Base-by-base conservation (phyloP, 2,113 vertebrate species). In the Tachysurus vachellii region DNA sequence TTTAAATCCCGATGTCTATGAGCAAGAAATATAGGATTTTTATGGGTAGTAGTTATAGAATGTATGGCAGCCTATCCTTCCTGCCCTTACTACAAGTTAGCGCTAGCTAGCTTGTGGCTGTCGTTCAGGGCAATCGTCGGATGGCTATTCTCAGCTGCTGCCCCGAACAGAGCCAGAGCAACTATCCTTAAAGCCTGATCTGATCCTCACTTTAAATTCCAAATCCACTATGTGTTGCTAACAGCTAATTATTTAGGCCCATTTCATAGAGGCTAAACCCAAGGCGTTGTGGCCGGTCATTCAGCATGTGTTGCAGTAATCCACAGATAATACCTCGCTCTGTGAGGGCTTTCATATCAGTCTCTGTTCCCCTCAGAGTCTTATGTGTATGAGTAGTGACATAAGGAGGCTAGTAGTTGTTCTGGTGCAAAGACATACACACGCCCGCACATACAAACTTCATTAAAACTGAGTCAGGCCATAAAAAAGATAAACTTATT, bases 401-500 rank as follows among this genome's bases (percentile, higher is more conserved):
- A 26, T 85, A 83, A 66, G 50, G 56, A 76, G 53, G 64, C 47
- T 53, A 84, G 75, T 70, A 5, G 12, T 83, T 50, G 59, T 70
- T 86, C 71, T 73, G 66, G 54, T n/a, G 12, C 68, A 9, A 54
- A n/a, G 54, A 23, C 26, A 82, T 50, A 77, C n/a, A 54, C 36
- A 56, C 56, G 53, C 44, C 59, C 73, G 47, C 62, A 80, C 87
- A 88, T 23, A 66, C 44, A 80, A 47, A 76, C 7, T 79, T 54
- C 47, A 77, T 77, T n/a, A 76, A 80, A 79, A 85, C 85, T 79
- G 85, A 87, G 59, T 80, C 71, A 36, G 73, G 82, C 85, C 76
- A 89, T 91, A 90, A 88, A 89, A 36, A 94, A 93, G 92, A 94
- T 92, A 84, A 94, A 95, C 93, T 95, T 95, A 94, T 94, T 93